phyloP scores from a whole-genome alignment of 2,797 vertebrate species.

The Gymnopithys bicolor region DNA sequence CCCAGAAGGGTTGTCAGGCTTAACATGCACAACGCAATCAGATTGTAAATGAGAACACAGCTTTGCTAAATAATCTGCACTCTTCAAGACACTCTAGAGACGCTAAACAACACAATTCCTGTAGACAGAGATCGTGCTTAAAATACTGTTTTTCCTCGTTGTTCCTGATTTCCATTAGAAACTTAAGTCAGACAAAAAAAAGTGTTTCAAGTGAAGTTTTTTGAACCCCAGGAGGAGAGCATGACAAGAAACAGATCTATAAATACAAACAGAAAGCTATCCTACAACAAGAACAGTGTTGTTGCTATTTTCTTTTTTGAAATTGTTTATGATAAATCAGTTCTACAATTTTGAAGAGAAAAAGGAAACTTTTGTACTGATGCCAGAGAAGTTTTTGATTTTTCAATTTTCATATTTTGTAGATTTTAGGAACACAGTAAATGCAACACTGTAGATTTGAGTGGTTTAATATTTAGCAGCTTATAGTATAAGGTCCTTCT shows the following conservation, averaged over 20 bases:
- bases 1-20: slow-evolving; percentile 59
- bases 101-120: slow-evolving; percentile 39
- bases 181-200: slow-evolving; percentile 14
- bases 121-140: slow-evolving; percentile 8
- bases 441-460: too few relatives aligned
- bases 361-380: neutral
- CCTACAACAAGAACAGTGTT: neutral
- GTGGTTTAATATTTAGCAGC: too few relatives aligned
- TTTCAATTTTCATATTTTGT: too few relatives aligned
- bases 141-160: neutral
- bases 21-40: slow-evolving; percentile 34
- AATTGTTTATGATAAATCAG: neutral
- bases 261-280: neutral
- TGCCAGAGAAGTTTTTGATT: too few relatives aligned
- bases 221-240: neutral
- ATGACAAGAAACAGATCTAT: neutral
- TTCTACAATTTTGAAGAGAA: neutral
- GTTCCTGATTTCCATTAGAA: neutral
- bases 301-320: neutral
- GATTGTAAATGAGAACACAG: slow-evolving; percentile 68
- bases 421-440: too few relatives aligned
- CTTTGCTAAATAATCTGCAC: slow-evolving; percentile 60
- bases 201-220: neutral
- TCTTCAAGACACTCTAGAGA: slow-evolving; percentile 49
- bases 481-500: too few relatives aligned